Percentiles rank a stretch among this genome's conserved stretches.
These are phyloP conservation scores for Scylla paramamosain DNA, from an alignment of 1,140 invertebrate genomes.

Conservation along the genomic window DNA sequence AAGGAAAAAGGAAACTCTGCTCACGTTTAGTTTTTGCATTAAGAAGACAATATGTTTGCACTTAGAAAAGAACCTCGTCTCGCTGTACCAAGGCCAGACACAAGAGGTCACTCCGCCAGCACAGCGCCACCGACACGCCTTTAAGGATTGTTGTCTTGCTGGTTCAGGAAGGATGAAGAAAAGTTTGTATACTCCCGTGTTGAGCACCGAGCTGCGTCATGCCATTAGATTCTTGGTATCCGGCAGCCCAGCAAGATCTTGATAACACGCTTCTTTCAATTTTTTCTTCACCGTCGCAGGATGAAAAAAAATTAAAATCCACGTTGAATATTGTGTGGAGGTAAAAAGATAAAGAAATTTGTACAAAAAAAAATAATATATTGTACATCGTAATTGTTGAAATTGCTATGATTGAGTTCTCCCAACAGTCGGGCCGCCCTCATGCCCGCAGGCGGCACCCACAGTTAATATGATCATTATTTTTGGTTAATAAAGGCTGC, in stretches of 20 bases:
- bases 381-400: background rate
- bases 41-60: too few relatives aligned
- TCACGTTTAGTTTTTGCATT: too few relatives aligned
- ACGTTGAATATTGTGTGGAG: background rate
- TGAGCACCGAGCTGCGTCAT: too few relatives aligned
- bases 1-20: too few relatives aligned
- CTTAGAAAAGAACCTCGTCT: too few relatives aligned
- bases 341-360: background rate
- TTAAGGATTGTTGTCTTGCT: too few relatives aligned
- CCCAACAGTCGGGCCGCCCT: background rate
- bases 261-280: background rate
- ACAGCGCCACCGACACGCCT: too few relatives aligned
- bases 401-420: background rate
- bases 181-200: too few relatives aligned
- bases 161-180: too few relatives aligned
- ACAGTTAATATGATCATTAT: constrained; percentile 10
- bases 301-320: background rate
- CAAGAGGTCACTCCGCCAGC: background rate
- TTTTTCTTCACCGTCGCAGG: background rate
- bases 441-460: background rate
- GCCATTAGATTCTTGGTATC: too few relatives aligned
- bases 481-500: background rate
- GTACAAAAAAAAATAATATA: background rate
- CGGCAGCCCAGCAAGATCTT: too few relatives aligned
- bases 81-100: too few relatives aligned